Conservation (phyloP, 2,113 vertebrate species). For the Spizaetus ornatus region DNA sequence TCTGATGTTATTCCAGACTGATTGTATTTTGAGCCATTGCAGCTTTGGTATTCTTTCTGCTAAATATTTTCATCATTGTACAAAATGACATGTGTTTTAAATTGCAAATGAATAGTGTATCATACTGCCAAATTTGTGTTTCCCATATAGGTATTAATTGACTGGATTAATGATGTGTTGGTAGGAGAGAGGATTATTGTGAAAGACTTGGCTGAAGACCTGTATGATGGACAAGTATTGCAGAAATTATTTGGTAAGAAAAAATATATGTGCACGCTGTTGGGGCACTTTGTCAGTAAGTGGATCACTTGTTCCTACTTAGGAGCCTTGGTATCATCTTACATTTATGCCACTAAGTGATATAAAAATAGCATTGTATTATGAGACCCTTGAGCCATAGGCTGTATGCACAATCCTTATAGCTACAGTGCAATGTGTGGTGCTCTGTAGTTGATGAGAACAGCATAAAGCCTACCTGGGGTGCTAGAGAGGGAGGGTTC, state of each 20-base stretch:
- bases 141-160: slow-evolving; percentile 82
- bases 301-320: background rate
- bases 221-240: slow-evolving; percentile 88
- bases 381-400: background rate
- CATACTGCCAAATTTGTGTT: slow-evolving; percentile 50
- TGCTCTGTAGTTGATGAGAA: slow-evolving; percentile 19
- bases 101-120: slow-evolving; percentile 32
- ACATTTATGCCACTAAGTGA: slow-evolving; percentile 23
- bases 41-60: background rate
- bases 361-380: slow-evolving; percentile 40
- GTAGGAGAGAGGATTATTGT: slow-evolving; percentile 90
- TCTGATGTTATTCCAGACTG: background rate
- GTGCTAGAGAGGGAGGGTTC: background rate
- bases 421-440: background rate
- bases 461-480: slow-evolving; percentile 25
- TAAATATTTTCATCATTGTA: background rate
- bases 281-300: background rate
- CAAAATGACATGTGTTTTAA: slow-evolving; percentile 30
- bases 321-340: background rate
- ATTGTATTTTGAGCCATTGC: background rate
- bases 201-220: slow-evolving; percentile 87
- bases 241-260: slow-evolving; percentile 89
- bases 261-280: background rate
- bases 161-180: slow-evolving; percentile 91
- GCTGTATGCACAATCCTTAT: background rate